phyloP scores from a whole-genome alignment of 2,113 vertebrate species.

The Macrotis lagotis region DNA sequence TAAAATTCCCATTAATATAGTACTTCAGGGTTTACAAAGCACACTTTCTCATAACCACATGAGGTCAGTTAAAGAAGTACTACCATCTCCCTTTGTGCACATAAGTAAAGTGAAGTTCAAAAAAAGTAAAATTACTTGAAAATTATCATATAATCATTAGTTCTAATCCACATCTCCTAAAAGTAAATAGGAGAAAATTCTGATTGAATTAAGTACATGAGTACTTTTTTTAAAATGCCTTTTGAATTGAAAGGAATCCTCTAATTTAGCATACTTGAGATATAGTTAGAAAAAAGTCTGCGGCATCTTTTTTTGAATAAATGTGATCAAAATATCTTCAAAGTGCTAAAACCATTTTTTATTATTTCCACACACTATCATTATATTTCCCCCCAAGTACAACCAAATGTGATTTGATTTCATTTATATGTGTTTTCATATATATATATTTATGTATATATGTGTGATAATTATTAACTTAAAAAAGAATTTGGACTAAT shows the following conservation, averaged over 20 bases:
- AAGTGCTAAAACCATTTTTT: neutral
- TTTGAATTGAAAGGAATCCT: neutral
- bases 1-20: neutral
- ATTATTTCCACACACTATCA: neutral
- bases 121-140: neutral
- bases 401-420: neutral
- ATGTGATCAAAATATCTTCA: neutral
- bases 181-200: neutral
- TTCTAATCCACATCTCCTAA: neutral
- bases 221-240: neutral
- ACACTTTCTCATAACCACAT: neutral
- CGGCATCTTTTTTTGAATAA: neutral
- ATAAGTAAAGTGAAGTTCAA: neutral
- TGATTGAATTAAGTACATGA: neutral
- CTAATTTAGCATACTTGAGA: neutral
- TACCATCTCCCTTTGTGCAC: neutral
- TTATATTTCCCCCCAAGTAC: neutral
- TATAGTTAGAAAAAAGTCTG: neutral
- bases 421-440: neutral
- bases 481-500: neutral
- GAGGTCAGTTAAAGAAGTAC: neutral
- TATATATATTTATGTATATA: too few relatives aligned
- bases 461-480: neutral
- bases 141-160: neutral
- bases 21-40: neutral